Evolutionary conservation across 2,888 invertebrate species (phyloP).

Genomic region (Notodonta dromedarius): DNA sequence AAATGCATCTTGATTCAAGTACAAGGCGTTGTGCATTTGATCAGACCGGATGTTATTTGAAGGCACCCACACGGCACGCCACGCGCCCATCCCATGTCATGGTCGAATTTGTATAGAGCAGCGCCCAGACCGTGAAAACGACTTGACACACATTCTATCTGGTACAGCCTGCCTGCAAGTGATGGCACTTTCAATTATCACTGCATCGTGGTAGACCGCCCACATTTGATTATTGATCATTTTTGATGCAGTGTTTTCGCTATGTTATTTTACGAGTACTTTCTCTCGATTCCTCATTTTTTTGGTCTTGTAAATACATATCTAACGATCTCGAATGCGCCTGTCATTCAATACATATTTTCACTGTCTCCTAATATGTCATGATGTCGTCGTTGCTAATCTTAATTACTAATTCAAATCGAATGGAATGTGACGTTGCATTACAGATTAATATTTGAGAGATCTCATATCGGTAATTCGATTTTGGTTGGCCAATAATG

Average conservation of each 20-base stretch:
- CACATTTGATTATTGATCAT: slow-evolving; percentile 66
- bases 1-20: slow-evolving; percentile 17
- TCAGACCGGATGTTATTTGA: slow-evolving; percentile 39
- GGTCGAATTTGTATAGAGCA: slow-evolving; percentile 62
- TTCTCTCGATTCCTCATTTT: slow-evolving; percentile 71
- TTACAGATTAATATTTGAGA: slow-evolving; percentile 62
- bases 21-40: slow-evolving; percentile 4
- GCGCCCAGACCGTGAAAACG: slow-evolving; percentile 74
- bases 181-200: slow-evolving; percentile 81
- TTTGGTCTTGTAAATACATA: slow-evolving; percentile 45
- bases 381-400: slow-evolving; percentile 64
- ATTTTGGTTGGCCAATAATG: slow-evolving; percentile 57
- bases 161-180: slow-evolving; percentile 67
- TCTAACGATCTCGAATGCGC: slow-evolving; percentile 63
- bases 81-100: slow-evolving; percentile 63
- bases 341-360: slow-evolving; percentile 69
- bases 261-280: slow-evolving; percentile 66
- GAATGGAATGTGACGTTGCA: slow-evolving; percentile 64
- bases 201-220: slow-evolving; percentile 63
- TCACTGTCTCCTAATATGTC: slow-evolving; percentile 68
- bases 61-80: slow-evolving; percentile 43
- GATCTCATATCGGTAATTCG: slow-evolving; percentile 50
- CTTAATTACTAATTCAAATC: slow-evolving; percentile 69
- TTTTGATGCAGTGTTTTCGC: slow-evolving; percentile 69
- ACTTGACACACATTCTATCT: slow-evolving; percentile 76